phyloP scores from a whole-genome alignment of 2,888 invertebrate species.

The Conus canariensis region DNA sequence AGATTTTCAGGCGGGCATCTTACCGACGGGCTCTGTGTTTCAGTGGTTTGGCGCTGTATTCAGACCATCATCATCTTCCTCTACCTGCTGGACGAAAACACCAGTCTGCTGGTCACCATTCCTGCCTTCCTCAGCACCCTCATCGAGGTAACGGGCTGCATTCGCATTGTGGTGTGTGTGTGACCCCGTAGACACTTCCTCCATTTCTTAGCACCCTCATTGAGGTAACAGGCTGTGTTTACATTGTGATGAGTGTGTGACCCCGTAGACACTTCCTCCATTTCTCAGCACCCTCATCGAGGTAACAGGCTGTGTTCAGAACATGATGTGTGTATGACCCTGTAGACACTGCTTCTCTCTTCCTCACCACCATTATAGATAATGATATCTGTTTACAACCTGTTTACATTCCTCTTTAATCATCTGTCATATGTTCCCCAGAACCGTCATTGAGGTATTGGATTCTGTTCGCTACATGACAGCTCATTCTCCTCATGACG shows the following conservation, averaged over 20 bases:
- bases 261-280: conserved; percentile 83
- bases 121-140: conserved; percentile 92
- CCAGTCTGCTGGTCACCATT: conserved; percentile 91
- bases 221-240: conserved; percentile 83
- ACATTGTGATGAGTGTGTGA: no score
- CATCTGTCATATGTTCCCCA: conserved; percentile 70
- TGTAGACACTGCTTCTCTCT: conserved; percentile 84
- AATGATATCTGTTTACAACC: no score
- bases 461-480: no score
- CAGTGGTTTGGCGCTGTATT: conserved; percentile 94
- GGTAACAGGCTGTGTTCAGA: conserved; percentile 79
- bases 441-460: conserved; percentile 91
- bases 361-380: conserved; percentile 80
- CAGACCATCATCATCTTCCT: conserved; percentile 92
- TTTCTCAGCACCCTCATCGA: conserved; percentile 94
- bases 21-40: not conserved
- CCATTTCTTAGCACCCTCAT: conserved; percentile 92
- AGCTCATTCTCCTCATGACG: no score
- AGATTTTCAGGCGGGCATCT: no score
- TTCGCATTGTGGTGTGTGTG: no score
- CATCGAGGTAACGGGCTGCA: conserved; percentile 86
- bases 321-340: no score
- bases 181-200: conserved; percentile 81
- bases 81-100: conserved; percentile 94
- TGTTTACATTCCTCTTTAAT: no score